Evolutionary conservation across 2,888 invertebrate species (phyloP).

Genomic region (Leptarthrus brevirostris): DNA sequence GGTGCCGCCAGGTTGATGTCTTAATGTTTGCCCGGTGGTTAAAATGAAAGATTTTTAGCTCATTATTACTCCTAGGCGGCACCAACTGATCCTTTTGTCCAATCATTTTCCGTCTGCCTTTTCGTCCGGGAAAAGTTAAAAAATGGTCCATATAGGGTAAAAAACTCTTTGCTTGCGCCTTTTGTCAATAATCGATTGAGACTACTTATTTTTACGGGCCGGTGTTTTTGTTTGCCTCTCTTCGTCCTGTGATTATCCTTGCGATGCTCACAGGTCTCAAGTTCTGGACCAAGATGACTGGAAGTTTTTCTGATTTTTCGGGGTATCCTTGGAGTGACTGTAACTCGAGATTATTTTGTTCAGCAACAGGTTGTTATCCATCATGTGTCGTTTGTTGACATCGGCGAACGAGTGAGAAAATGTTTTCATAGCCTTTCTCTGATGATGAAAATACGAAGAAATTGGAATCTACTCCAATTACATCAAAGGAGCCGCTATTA

Average conservation of each 20-base stretch:
- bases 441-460: constrained; percentile 36
- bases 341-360: constrained; percentile 42
- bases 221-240: constrained; percentile 24
- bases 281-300: neutral
- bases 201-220: constrained; percentile 12
- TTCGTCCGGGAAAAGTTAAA: constrained; percentile 37
- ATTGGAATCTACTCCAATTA: constrained; percentile 35
- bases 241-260: constrained; percentile 23
- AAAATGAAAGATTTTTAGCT: neutral
- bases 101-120: constrained; percentile 17
- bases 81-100: constrained; percentile 41
- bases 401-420: constrained; percentile 31
- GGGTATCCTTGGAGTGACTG: constrained; percentile 29
- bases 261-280: constrained; percentile 22
- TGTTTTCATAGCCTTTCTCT: constrained; percentile 37
- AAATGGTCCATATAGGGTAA: constrained; percentile 35
- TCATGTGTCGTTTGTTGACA: constrained; percentile 45
- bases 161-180: constrained; percentile 30
- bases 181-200: constrained; percentile 45
- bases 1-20: constrained; percentile 16
- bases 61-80: constrained; percentile 38
- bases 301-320: neutral
- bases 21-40: constrained; percentile 44
- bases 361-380: constrained; percentile 44
- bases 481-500: constrained; percentile 31